phyloP scores from a whole-genome alignment of 2,113 vertebrate genomes.

The Coreoperca whiteheadi region DNA sequence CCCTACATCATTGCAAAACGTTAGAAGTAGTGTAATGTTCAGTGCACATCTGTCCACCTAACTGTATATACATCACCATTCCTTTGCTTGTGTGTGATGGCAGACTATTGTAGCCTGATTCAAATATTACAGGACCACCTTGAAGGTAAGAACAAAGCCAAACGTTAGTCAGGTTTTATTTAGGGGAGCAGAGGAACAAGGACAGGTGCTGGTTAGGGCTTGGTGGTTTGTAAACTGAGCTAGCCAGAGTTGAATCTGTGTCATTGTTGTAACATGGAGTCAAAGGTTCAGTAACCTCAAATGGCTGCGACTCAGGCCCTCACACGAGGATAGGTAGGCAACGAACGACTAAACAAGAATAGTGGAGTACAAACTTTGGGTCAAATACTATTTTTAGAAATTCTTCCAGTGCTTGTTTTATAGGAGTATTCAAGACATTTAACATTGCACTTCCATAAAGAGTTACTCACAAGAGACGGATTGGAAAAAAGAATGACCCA shows the following conservation, averaged over 20 bases:
- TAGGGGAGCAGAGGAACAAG: conserved; percentile 42
- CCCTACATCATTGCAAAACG: not conserved
- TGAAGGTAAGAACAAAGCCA: conserved; percentile 37
- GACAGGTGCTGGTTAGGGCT: conserved; percentile 51
- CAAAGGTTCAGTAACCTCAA: conserved; percentile 31
- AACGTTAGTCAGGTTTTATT: conserved; percentile 50
- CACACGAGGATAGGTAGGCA: conserved; percentile 10
- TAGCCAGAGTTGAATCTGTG: conserved; percentile 25
- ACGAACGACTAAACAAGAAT: conserved; percentile 23
- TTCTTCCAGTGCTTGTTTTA: not conserved
- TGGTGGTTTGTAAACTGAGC: conserved; percentile 56
- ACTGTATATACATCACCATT: not conserved
- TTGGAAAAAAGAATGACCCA: not conserved
- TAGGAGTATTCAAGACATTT: not conserved
- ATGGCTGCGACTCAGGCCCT: conserved; percentile 17
- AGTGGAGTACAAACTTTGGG: not conserved
- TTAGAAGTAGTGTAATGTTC: not conserved
- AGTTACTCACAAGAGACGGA: not conserved
- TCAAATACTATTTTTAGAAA: conserved; percentile 21
- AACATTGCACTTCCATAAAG: not conserved
- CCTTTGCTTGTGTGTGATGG: not conserved
- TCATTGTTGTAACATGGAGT: conserved; percentile 37
- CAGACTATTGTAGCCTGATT: not conserved
- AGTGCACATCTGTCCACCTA: not conserved
- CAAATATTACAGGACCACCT: conserved; percentile 11